Percentiles rank a stretch among this genome's conserved stretches.
These are phyloP conservation scores for Champsocephalus esox DNA, from an alignment of 2,797 vertebrate species.

Conservation along the genomic window DNA sequence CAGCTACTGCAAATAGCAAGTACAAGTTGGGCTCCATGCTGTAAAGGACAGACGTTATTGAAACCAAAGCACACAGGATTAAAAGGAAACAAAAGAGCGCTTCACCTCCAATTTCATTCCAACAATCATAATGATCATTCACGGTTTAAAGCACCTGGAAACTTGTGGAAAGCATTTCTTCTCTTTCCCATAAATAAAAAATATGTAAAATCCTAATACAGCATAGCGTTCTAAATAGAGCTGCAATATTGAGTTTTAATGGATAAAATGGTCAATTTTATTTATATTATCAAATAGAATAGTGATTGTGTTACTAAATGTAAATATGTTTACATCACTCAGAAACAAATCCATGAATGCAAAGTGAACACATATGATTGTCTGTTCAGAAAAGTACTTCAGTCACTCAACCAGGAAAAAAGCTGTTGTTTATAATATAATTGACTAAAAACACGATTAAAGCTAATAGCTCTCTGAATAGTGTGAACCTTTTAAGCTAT, in stretches of 20 bases:
- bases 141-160: conserved; percentile 28
- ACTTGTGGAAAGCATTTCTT: conserved; percentile 24
- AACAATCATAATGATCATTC: conserved; percentile 9
- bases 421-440: conserved; percentile 30
- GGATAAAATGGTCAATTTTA: conserved; percentile 27
- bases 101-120: conserved; percentile 15
- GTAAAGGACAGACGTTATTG: conserved; percentile 28
- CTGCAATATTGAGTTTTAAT: conserved; percentile 33
- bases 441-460: conserved; percentile 32
- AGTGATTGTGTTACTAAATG: conserved; percentile 42
- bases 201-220: conserved; percentile 29
- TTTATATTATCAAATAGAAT: conserved; percentile 38
- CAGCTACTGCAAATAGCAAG: conserved; percentile 58
- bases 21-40: conserved; percentile 40
- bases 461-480: conserved; percentile 12
- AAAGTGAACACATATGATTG: conserved; percentile 68
- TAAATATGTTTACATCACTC: conserved; percentile 45
- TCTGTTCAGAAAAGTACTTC: conserved; percentile 56
- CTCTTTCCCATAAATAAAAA: conserved; percentile 50
- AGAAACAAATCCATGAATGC: conserved; percentile 45
- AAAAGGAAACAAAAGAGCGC: conserved; percentile 25
- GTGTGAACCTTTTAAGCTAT: conserved; percentile 32
- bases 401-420: conserved; percentile 34
- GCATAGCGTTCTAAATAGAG: conserved; percentile 39
- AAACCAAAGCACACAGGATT: conserved; percentile 36